Base-by-base conservation (phyloP, 1,140 invertebrate genomes). In the Scaptomyza graminum region DNA sequence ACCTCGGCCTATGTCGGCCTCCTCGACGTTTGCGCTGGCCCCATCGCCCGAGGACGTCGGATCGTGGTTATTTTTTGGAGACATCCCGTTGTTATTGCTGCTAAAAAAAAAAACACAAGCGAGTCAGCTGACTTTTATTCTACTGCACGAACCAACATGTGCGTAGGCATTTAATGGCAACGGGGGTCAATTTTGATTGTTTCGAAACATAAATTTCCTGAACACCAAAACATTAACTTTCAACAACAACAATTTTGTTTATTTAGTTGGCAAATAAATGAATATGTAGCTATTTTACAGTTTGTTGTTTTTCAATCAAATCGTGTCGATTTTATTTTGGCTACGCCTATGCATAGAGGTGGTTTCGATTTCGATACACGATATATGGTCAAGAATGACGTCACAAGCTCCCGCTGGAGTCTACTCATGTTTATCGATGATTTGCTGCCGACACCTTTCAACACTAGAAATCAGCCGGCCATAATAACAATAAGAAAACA, bases 1-100 rank as follows among this genome's bases (percentile, higher is more conserved):
- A 91, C 90, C 90, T 66, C 65, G 75, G n/a, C n/a, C n/a, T 18
- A 91, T 49, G 54, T 91, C 90, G 0, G 66, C 72, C 62, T 91
- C 90, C 46, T 79, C 74, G 4, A 88, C 83, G 39, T 87, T 87
- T 37, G 57, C 16, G 46, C 52, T 88, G 31, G 60, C 66, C 5
- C 67, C 52, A 5, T 87, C 82, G 5, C 82, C 67, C 3, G 82
- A 76, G 43, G 79, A 57, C 11, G 83, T 67, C 47, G 82, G 90
- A 73, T 91, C 87, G 54, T 88, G 74, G 47, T 91, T 88, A 52
- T 91, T 90, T 50, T 84, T 91, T 34, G 90, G 90, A 50, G 90
- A 63, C 90, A 91, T 91, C n/a, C n/a, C 67, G 72, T 60, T 60
- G 54, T 44, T 55, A 44, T 62, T 69, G 44, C 50, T 72, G 34